Conservation (phyloP, 2,113 vertebrate genomes). For the Gopherus flavomarginatus region DNA sequence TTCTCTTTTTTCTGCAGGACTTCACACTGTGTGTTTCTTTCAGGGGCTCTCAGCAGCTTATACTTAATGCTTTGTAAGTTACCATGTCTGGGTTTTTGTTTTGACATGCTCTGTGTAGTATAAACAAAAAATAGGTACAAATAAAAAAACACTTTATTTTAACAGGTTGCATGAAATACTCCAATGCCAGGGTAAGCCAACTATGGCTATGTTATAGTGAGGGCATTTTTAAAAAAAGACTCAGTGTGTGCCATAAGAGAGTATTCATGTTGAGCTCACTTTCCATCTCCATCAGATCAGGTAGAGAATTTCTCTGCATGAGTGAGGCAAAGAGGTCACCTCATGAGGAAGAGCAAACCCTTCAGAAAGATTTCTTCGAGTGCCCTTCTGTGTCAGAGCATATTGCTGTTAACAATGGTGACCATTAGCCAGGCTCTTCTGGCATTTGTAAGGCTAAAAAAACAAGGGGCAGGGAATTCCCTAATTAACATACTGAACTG, state of each 20-base stretch:
- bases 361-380: neutral
- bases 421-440: neutral
- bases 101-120: neutral
- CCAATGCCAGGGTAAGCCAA: neutral
- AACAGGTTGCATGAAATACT: neutral
- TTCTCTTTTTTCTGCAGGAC: neutral
- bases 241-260: neutral
- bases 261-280: neutral
- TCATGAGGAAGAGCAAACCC: neutral
- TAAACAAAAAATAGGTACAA: neutral
- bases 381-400: neutral
- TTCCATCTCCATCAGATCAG: slow-evolving; percentile 23
- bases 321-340: slow-evolving; percentile 34
- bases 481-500: neutral
- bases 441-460: neutral
- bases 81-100: neutral
- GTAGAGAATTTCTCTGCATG: slow-evolving; percentile 46
- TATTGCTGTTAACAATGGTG: neutral
- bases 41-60: slow-evolving; percentile 20
- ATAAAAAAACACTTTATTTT: neutral
- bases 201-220: neutral
- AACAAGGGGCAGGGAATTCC: neutral
- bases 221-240: neutral
- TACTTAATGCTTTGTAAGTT: neutral
- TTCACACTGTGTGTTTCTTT: slow-evolving; percentile 12